Percentiles rank a stretch among this genome's conserved stretches.
These are phyloP conservation scores for Pristionchus pacificus DNA, from an alignment of 1,140 invertebrate species.

Conservation along the genomic window DNA sequence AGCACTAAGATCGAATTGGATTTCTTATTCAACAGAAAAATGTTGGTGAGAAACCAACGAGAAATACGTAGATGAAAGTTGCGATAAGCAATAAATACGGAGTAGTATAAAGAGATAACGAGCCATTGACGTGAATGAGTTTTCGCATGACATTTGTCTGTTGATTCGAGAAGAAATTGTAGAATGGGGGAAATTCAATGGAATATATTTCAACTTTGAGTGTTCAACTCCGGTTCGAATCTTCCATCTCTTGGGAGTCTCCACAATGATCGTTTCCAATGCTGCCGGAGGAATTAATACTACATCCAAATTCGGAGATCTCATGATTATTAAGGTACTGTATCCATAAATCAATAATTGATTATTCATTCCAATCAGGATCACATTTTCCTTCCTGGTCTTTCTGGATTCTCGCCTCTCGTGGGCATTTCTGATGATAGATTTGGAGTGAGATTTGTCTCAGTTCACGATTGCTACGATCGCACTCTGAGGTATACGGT, in stretches of 20 bases:
- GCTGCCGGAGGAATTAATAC: slow-evolving; percentile 58
- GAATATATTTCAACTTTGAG: too few relatives aligned
- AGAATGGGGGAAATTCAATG: too few relatives aligned
- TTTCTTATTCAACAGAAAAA: too few relatives aligned
- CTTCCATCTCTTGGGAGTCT: slow-evolving; percentile 50
- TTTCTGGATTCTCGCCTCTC: slow-evolving; percentile 54
- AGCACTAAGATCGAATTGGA: too few relatives aligned
- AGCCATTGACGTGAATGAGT: too few relatives aligned
- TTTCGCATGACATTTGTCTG: too few relatives aligned
- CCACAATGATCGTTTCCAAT: slow-evolving; percentile 52
- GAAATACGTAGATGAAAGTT: too few relatives aligned
- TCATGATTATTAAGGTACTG: slow-evolving; percentile 56
- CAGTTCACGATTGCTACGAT: slow-evolving; percentile 62
- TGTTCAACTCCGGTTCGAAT: slow-evolving; percentile 51
- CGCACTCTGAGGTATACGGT: slow-evolving; percentile 41
- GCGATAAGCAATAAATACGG: too few relatives aligned
- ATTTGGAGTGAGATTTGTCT: slow-evolving; percentile 63
- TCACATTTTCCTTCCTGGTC: slow-evolving; percentile 58
- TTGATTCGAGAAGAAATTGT: too few relatives aligned
- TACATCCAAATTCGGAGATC: slow-evolving; percentile 51
- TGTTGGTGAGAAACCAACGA: too few relatives aligned
- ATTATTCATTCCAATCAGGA: slow-evolving; percentile 31
- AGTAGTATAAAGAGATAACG: too few relatives aligned
- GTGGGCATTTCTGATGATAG: slow-evolving; percentile 58
- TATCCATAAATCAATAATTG: neutral